Percentiles rank a stretch among this genome's conserved stretches.
Evolutionary conservation across 2,797 vertebrate genomes (phyloP).

Genomic region (Echiichthys vipera): DNA sequence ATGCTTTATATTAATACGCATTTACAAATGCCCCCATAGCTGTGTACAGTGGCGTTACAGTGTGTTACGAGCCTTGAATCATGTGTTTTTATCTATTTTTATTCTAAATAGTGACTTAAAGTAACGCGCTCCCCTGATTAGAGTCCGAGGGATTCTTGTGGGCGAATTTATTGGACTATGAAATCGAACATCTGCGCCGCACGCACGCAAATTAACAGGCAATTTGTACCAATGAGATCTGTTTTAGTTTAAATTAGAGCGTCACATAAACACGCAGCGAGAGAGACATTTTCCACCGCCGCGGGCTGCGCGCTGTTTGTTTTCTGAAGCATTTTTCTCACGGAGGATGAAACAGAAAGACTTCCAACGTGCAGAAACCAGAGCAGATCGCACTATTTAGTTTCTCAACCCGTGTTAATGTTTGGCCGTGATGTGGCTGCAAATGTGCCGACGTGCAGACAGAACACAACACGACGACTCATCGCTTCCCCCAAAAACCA

Average conservation of each 20-base stretch:
- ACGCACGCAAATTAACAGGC: constrained; percentile 56
- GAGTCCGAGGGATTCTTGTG: constrained; percentile 26
- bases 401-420: background rate
- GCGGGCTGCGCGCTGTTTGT: constrained; percentile 41
- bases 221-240: constrained; percentile 63
- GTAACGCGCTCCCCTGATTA: background rate
- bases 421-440: background rate
- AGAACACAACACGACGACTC: background rate
- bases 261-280: constrained; percentile 63
- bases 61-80: background rate
- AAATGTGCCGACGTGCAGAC: background rate
- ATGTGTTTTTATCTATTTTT: background rate
- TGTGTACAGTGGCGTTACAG: background rate
- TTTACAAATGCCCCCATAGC: background rate
- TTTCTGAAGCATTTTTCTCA: constrained; percentile 65
- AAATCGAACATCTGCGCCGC: constrained; percentile 56
- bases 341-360: constrained; percentile 26
- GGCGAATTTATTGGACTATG: constrained; percentile 47
- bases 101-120: background rate
- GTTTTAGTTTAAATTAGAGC: constrained; percentile 67
- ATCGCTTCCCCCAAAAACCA: background rate
- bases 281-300: constrained; percentile 50
- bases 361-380: background rate
- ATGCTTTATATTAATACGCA: background rate
- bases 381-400: background rate